Evolutionary conservation across 2,888 invertebrate species (phyloP), one percentile per base, ranked within the genome.

Genomic region (Argyresthia albistria): DNA sequence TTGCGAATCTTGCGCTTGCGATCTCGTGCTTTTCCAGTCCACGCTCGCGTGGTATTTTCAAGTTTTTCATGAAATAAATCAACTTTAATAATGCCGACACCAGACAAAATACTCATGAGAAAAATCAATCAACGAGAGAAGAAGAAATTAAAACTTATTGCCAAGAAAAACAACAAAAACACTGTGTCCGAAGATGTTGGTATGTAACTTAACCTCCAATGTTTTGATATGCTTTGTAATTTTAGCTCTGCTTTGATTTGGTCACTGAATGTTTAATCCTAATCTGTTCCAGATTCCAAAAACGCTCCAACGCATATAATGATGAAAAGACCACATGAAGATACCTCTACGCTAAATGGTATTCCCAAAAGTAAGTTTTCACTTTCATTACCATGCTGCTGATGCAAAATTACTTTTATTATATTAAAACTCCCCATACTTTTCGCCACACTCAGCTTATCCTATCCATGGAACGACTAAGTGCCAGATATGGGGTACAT

Each of bases 91-190:
- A 91, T 91, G 91, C 90, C 90, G 47, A 81, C 91, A 1, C 91
- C 90, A 53, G 93, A 94, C 57, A 93, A 93, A 78, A 88, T 94
- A 50, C 79, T 94, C 25, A 90, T 93, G 90, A 88, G 92, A 53
- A 95, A 95, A 79, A 93, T 95, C 37, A 94, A 91, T 58, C 94
- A 94, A 65, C 89, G 93, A 0, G 94, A 94, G 62, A 92, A 93
- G 63, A 91, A 90, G 59, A 95, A 92, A 68, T 68, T 90, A 35
- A 90, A 90, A 59, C 65, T 92, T 9, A 67, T 69, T 10, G 72
- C 73, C 51, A 62, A 91, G 60, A 91, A 92, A 67, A 83, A 91
- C 1, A 68, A 60, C 15, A 42, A 25, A 25, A 25, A 37, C 48
- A 42, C 36, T 10, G 56, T 57, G 50, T 39, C 60, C 16, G 63